A percentile compares a stretch with the other conserved stretches of the same genome.
Evolutionary conservation across 30 jellyfish, hydroid and myxozoan genomes (phyloP).

Genomic region (Aurelia sp.): DNA sequence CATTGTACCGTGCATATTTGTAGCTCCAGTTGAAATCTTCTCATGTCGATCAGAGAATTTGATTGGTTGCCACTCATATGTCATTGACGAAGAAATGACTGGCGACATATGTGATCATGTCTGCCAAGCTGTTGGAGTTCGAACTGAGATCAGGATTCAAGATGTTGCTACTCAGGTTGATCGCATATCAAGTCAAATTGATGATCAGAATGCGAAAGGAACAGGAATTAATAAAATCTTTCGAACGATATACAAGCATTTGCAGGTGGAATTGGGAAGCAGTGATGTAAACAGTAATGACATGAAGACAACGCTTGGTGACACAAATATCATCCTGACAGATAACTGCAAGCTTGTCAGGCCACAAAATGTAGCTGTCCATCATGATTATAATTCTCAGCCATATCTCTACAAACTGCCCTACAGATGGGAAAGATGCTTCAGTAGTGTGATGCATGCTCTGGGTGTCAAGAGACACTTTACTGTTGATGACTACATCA

Average conservation of each 20-base stretch:
- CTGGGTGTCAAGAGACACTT: constrained; percentile 51
- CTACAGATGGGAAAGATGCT: neutral
- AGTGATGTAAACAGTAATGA: neutral
- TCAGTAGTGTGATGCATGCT: constrained; percentile 30
- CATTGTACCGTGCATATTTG: neutral
- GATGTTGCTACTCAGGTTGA: constrained; percentile 10
- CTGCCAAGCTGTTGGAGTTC: neutral
- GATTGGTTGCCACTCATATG: constrained; percentile 29
- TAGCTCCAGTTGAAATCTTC: constrained; percentile 1
- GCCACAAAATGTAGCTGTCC: constrained; percentile 15
- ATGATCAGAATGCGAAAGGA: neutral
- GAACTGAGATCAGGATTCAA: neutral
- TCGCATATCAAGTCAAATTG: neutral
- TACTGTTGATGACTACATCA: constrained; percentile 14
- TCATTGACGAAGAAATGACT: constrained; percentile 6
- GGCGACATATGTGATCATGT: neutral
- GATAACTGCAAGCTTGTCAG: constrained; percentile 18
- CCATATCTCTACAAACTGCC: constrained; percentile 61
- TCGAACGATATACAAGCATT: neutral
- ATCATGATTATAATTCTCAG: constrained; percentile 21
- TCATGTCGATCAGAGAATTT: constrained; percentile 24
- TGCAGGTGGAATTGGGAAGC: neutral
- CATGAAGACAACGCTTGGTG: neutral
- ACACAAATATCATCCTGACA: constrained; percentile 5
- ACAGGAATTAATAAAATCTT: neutral